Evolutionary conservation across 2,113 vertebrate genomes (phyloP).

Genomic region (Tapirus terrestris): DNA sequence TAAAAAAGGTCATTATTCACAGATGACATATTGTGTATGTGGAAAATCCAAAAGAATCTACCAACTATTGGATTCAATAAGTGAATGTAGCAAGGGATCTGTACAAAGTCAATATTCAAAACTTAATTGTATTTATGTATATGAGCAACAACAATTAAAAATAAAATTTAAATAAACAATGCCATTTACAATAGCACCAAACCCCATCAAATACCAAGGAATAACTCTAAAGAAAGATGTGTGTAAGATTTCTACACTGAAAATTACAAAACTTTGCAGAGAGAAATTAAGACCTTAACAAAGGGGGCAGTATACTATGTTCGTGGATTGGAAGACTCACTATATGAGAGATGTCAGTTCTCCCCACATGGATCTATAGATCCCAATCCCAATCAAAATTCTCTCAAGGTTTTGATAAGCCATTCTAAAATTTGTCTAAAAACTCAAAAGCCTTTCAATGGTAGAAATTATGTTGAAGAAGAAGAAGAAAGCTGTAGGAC

Average conservation of each 20-base stretch:
- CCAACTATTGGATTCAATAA: neutral
- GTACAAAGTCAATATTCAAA: neutral
- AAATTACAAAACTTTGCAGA: neutral
- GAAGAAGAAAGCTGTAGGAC: neutral
- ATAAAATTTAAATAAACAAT: constrained; percentile 3
- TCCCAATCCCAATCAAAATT: neutral
- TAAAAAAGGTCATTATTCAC: constrained; percentile 18
- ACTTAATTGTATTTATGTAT: neutral
- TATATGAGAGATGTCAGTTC: neutral
- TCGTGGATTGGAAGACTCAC: neutral
- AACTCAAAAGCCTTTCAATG: neutral
- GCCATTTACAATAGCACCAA: neutral
- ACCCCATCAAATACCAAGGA: neutral
- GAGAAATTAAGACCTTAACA: neutral
- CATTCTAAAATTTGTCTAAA: constrained; percentile 36
- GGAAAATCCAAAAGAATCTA: neutral
- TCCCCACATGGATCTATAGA: neutral
- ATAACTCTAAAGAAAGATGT: constrained; percentile 14
- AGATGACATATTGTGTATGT: neutral
- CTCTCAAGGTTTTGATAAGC: neutral
- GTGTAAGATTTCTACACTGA: neutral
- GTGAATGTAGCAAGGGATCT: neutral
- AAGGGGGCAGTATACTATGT: neutral
- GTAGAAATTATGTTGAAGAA: neutral
- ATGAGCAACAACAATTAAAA: neutral